Conservation (phyloP, 2,888 invertebrate genomes). For the Ophioninae sp. region DNA sequence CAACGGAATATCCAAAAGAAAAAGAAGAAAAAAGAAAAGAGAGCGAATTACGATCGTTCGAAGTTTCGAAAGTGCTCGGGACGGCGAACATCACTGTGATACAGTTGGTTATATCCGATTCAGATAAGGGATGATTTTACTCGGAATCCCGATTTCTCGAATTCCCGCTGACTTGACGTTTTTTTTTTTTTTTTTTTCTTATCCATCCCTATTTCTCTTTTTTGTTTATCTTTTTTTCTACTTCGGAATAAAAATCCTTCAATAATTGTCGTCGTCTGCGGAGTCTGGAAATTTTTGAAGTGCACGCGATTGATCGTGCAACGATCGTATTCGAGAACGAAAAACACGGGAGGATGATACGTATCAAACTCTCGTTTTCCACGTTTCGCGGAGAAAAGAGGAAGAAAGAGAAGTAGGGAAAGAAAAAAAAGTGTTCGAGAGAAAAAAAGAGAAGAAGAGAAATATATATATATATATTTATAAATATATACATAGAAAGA, state of each 20-base stretch:
- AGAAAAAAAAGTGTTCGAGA: not conserved
- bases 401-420: too few species aligned
- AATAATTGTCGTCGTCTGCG: not conserved
- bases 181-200: not conserved
- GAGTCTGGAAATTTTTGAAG: not conserved
- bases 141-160: not conserved
- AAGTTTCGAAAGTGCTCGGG: not conserved
- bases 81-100: not conserved
- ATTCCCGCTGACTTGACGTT: not conserved
- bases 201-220: too few species aligned
- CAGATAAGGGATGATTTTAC: not conserved
- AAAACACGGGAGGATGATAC: constrained; percentile 23
- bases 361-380: constrained; percentile 38
- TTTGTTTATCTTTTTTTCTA: not conserved
- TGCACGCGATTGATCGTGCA: not conserved
- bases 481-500: too few species aligned
- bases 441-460: not conserved
- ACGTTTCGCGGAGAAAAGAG: not conserved
- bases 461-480: too few species aligned
- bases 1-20: not conserved
- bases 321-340: constrained; percentile 6
- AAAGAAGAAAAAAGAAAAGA: not conserved
- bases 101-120: not conserved
- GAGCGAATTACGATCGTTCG: not conserved
- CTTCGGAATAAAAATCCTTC: not conserved